A percentile compares a stretch with the other conserved stretches of the same genome.
These are phyloP conservation scores for Sus cebifrons DNA, from an alignment of 2,797 vertebrate species.

Conservation along the genomic window DNA sequence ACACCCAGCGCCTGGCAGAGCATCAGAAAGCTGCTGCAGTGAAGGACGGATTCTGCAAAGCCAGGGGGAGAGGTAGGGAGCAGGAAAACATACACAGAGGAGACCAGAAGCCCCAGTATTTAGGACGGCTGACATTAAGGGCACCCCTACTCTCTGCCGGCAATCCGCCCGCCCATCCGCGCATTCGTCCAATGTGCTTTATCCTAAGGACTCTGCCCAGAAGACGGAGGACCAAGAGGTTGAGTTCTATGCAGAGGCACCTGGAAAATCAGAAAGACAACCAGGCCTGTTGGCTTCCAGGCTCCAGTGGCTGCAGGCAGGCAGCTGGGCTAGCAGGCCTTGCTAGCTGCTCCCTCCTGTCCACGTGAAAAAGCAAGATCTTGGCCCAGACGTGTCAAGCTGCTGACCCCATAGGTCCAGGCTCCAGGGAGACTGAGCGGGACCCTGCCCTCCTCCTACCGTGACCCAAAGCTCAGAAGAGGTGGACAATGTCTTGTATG, in stretches of 20 bases:
- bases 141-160: not conserved
- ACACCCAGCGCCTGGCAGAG: not conserved
- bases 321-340: not conserved
- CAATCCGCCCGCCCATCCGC: not conserved
- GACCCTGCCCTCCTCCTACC: not conserved
- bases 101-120: not conserved
- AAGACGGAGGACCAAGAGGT: not conserved
- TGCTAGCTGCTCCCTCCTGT: not conserved
- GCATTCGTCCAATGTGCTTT: not conserved
- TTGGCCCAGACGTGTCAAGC: not conserved
- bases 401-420: not conserved
- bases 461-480: not conserved
- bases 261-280: not conserved
- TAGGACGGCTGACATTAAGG: not conserved
- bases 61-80: not conserved
- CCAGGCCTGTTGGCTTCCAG: not conserved
- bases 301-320: not conserved
- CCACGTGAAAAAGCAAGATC: not conserved
- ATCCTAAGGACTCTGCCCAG: not conserved
- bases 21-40: not conserved
- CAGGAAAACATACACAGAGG: not conserved
- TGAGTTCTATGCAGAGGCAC: not conserved
- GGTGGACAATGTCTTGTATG: not conserved
- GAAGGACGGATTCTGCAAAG: not conserved
- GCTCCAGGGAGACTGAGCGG: not conserved